phyloP scores from a whole-genome alignment of 2,888 invertebrate genomes.

The Rotaria sp. region DNA sequence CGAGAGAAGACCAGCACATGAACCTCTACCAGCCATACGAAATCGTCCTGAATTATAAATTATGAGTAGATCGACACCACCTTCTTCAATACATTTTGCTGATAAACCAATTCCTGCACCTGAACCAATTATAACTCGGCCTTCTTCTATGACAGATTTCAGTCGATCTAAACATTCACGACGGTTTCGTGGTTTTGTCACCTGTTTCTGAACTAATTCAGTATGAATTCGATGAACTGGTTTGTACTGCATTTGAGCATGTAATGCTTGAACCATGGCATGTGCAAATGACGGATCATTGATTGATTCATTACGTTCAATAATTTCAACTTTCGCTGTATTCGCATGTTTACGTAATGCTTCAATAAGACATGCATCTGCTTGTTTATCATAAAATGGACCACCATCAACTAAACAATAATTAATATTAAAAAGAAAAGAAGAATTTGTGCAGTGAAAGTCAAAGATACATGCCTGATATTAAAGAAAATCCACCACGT shows the following conservation, averaged over 20 bases:
- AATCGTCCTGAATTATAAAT: slow-evolving; percentile 27
- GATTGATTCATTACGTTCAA: not conserved
- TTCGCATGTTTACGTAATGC: not conserved
- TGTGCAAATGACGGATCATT: slow-evolving; percentile 12
- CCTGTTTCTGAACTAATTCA: not conserved
- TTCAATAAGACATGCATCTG: not conserved
- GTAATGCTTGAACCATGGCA: slow-evolving; percentile 2
- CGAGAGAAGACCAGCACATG: not conserved
- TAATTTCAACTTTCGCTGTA: not conserved
- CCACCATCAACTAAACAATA: not conserved
- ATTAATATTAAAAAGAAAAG: not conserved
- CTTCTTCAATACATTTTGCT: slow-evolving; percentile 19
- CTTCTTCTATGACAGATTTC: not conserved
- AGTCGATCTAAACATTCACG: not conserved
- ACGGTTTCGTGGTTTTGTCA: slow-evolving; percentile 14
- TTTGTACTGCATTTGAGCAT: not conserved
- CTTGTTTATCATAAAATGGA: not conserved
- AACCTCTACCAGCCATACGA: slow-evolving; percentile 23
- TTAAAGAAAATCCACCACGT: not conserved
- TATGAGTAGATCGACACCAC: slow-evolving; percentile 2
- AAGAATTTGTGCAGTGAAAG: not conserved
- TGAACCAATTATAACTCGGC: slow-evolving; percentile 18
- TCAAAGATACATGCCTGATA: not conserved
- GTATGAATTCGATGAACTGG: not conserved
- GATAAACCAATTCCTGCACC: slow-evolving; percentile 15